These are phyloP conservation scores for Ormyrus thymus DNA, from an alignment of 2,888 invertebrate genomes.

Conservation along the genomic window DNA sequence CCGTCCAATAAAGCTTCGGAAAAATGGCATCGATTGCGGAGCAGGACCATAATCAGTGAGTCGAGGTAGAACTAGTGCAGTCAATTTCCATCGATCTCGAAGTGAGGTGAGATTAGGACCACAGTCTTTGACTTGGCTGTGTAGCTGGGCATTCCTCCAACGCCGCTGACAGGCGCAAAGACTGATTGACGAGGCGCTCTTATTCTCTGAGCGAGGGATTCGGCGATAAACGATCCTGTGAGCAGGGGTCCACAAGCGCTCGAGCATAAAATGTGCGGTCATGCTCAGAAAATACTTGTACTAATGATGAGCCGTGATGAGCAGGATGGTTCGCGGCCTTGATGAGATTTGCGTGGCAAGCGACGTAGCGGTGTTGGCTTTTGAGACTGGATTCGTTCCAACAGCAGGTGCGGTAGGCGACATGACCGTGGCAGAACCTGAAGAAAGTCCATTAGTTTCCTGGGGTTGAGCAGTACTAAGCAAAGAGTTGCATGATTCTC, in stretches of 20 bases:
- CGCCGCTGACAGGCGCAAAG: not conserved
- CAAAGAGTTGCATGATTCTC: not conserved
- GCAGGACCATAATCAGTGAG: not conserved
- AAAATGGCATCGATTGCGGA: not conserved
- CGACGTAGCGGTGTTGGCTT: not conserved
- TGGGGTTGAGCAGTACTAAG: not conserved
- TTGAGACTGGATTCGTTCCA: not conserved
- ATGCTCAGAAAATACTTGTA: not conserved
- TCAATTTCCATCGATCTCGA: not conserved
- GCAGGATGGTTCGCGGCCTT: not conserved
- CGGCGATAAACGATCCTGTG: too few relatives aligned
- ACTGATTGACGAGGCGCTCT: not conserved
- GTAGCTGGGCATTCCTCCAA: not conserved
- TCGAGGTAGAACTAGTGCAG: slow-evolving; percentile 6
- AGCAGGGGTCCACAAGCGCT: too few relatives aligned
- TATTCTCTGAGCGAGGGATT: too few relatives aligned
- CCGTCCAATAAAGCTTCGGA: not conserved
- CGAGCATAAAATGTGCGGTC: too few relatives aligned
- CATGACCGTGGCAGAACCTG: not conserved
- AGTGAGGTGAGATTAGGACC: not conserved
- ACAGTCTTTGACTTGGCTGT: not conserved
- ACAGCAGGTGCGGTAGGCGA: not conserved
- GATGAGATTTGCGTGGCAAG: not conserved
- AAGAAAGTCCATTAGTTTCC: not conserved
- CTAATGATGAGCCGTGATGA: slow-evolving; percentile 8